Percentiles rank a stretch among this genome's conserved stretches.
These are phyloP conservation scores for Zosterops borbonicus DNA, from an alignment of 2,113 vertebrate genomes.

Conservation along the genomic window DNA sequence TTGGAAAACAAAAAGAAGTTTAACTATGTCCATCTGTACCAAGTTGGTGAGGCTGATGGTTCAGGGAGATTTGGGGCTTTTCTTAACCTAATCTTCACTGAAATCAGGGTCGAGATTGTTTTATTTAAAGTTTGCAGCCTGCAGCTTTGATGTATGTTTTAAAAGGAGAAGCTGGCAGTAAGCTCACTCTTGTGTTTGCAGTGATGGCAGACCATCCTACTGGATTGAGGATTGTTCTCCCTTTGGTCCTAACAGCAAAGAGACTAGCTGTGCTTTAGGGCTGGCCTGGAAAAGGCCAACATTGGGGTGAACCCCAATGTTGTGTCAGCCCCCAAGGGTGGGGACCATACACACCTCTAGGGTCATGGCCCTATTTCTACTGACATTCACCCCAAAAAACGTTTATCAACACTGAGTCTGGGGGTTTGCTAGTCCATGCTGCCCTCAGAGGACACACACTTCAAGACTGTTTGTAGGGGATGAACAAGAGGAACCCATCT, in stretches of 20 bases:
- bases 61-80: not conserved
- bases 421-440: not conserved
- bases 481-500: not conserved
- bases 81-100: not conserved
- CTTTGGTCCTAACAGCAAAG: not conserved
- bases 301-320: fast-evolving
- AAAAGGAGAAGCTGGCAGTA: not conserved
- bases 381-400: not conserved
- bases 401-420: fast-evolving
- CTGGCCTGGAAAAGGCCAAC: not conserved
- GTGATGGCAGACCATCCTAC: not conserved
- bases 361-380: fast-evolving
- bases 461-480: not conserved
- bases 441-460: not conserved
- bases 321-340: fast-evolving
- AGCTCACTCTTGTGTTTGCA: not conserved
- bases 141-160: not conserved
- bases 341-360: not conserved
- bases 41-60: not conserved
- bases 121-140: not conserved
- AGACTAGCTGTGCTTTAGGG: not conserved
- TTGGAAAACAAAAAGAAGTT: conserved; percentile 8
- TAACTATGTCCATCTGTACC: not conserved
- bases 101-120: not conserved
- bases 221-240: not conserved